A percentile compares a stretch with the other conserved stretches of the same genome.
These are phyloP conservation scores for Festucalex cinctus DNA, from an alignment of 2,113 vertebrate species.

Conservation along the genomic window DNA sequence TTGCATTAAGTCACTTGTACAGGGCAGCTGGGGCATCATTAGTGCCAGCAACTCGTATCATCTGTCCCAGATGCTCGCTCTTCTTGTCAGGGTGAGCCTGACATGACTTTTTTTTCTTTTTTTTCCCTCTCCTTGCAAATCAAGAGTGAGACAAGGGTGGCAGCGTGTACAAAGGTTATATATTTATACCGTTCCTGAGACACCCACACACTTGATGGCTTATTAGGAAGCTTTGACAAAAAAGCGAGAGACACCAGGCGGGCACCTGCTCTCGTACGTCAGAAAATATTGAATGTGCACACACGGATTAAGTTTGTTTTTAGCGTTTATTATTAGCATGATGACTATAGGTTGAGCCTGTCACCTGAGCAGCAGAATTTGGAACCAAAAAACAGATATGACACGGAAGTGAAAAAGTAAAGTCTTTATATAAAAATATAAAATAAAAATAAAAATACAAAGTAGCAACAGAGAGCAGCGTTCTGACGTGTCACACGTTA, in stretches of 20 bases:
- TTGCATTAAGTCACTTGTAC: constrained; percentile 16
- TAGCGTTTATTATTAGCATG: no score
- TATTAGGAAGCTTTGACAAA: not conserved
- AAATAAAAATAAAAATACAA: no score
- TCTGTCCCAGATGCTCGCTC: constrained; percentile 15
- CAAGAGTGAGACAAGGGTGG: constrained; percentile 23
- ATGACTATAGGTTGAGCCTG: no score
- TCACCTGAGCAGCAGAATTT: no score
- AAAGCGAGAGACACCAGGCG: not conserved
- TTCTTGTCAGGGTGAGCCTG: constrained; percentile 16
- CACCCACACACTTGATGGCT: not conserved
- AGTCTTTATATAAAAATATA: no score
- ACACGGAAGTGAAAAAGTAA: no score
- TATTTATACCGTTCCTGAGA: constrained; percentile 21
- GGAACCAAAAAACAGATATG: no score
- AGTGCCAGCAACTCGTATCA: constrained; percentile 11
- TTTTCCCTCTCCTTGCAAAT: not conserved
- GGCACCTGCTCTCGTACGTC: not conserved
- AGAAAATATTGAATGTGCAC: not conserved
- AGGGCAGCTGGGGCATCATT: constrained; percentile 42
- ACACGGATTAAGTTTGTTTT: not conserved
- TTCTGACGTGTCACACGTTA: no score
- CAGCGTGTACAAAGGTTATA: constrained; percentile 13
- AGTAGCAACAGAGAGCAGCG: no score
- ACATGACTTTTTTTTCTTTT: constrained; percentile 19